Percentiles rank a stretch among this genome's conserved stretches.
Evolutionary conservation across 1,140 invertebrate species (phyloP).

Genomic region (Pararge aegeria): DNA sequence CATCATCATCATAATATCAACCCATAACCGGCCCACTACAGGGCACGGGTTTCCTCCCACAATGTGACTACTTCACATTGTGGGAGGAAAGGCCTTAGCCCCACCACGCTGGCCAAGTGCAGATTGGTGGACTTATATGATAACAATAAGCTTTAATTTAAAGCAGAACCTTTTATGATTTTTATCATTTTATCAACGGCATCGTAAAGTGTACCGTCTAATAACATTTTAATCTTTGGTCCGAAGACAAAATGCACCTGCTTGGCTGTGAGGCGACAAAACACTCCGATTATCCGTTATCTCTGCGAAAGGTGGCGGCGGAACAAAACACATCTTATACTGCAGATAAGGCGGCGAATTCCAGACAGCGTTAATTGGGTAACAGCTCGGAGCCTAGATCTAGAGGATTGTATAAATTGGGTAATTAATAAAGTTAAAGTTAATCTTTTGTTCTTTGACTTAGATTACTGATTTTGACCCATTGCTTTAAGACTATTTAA

Average conservation of each 20-base stretch:
- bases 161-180: too few relatives aligned
- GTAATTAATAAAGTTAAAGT: slow-evolving; percentile 12
- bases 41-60: too few relatives aligned
- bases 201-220: neutral
- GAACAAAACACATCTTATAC: slow-evolving; percentile 52
- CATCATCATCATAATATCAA: too few relatives aligned
- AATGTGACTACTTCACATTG: too few relatives aligned
- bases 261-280: slow-evolving; percentile 43
- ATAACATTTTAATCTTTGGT: slow-evolving; percentile 16
- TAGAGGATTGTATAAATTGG: slow-evolving; percentile 21
- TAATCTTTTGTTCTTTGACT: slow-evolving; percentile 1
- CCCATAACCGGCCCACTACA: too few relatives aligned
- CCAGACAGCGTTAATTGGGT: slow-evolving; percentile 52
- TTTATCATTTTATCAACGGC: neutral
- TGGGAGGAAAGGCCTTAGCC: too few relatives aligned
- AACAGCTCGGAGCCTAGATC: slow-evolving; percentile 33
- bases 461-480: neutral
- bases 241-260: slow-evolving; percentile 39
- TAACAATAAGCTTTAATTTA: too few relatives aligned
- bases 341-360: slow-evolving; percentile 21
- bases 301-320: slow-evolving; percentile 34
- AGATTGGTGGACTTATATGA: too few relatives aligned
- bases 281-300: slow-evolving; percentile 42
- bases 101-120: too few relatives aligned
- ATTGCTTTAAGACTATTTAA: neutral